Evolutionary conservation across 2,888 invertebrate species (phyloP).

Genomic region (Sipha maydis): DNA sequence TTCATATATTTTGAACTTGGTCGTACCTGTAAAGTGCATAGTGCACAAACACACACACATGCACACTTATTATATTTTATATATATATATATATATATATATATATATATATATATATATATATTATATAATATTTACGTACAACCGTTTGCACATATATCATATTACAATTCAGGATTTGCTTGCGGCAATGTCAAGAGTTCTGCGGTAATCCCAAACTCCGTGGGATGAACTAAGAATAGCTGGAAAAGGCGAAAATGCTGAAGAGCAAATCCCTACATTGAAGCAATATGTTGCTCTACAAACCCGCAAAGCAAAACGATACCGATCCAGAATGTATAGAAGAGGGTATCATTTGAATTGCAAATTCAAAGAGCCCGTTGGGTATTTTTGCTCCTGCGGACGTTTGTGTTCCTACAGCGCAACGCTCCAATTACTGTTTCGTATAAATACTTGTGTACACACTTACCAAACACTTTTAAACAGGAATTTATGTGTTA

Average conservation of each 20-base stretch:
- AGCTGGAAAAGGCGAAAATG: not conserved
- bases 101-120: too few species aligned
- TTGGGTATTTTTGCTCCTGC: slow-evolving; percentile 22
- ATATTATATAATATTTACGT: too few species aligned
- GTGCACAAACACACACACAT: not conserved
- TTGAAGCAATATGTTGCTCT: not conserved
- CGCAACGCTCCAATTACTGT: slow-evolving; percentile 22
- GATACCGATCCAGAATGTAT: not conserved
- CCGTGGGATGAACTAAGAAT: too few species aligned
- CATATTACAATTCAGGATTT: slow-evolving; percentile 47
- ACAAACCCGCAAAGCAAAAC: slow-evolving; percentile 15
- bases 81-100: too few species aligned
- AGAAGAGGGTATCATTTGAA: not conserved
- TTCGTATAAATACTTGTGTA: too few species aligned
- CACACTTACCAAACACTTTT: not conserved
- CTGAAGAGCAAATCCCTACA: slow-evolving; percentile 25
- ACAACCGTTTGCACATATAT: not conserved
- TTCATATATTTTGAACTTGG: not conserved
- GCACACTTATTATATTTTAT: too few species aligned
- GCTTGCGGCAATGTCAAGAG: slow-evolving; percentile 4
- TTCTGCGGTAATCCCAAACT: slow-evolving; percentile 17
- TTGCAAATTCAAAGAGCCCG: slow-evolving; percentile 35
- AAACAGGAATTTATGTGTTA: not conserved
- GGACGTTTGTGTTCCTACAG: not conserved
- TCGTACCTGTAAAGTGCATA: not conserved